phyloP scores from a whole-genome alignment of 1,140 invertebrate genomes.

The Capitella teleta region DNA sequence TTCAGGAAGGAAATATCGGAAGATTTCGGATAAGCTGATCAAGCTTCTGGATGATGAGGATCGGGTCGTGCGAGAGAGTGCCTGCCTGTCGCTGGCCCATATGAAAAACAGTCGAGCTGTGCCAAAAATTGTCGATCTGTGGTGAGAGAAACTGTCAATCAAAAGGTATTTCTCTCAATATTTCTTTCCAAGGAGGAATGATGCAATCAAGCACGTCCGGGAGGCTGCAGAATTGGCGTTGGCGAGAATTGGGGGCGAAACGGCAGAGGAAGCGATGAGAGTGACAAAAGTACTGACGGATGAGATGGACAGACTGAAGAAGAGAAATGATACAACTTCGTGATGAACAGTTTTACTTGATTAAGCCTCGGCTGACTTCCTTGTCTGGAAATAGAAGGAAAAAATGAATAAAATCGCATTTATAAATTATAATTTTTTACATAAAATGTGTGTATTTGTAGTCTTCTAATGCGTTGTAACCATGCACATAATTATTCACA shows the following conservation, averaged over 20 bases:
- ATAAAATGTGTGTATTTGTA: too few relatives aligned
- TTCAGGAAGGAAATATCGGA: slow-evolving; percentile 2
- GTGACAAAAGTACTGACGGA: slow-evolving; percentile 8
- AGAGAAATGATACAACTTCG: background rate
- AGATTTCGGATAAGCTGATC: slow-evolving; percentile 15
- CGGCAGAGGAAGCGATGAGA: slow-evolving; percentile 5
- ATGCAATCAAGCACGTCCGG: slow-evolving; percentile 9
- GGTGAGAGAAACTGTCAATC: slow-evolving; percentile 3
- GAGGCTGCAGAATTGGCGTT: slow-evolving; percentile 8
- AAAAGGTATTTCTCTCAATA: background rate
- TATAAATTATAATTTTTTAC: too few relatives aligned
- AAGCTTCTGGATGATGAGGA: slow-evolving; percentile 26
- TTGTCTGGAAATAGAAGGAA: too few relatives aligned
- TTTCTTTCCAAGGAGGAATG: slow-evolving; percentile 7
- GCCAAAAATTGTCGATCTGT: slow-evolving; percentile 5
- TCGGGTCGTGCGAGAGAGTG: slow-evolving; percentile 26
- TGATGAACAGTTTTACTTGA: too few relatives aligned
- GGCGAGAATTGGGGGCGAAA: background rate
- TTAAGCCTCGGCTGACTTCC: too few relatives aligned
- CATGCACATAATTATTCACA: too few relatives aligned
- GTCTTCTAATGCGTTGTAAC: too few relatives aligned
- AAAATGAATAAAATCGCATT: too few relatives aligned
- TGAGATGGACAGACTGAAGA: slow-evolving; percentile 5
- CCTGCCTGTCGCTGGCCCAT: slow-evolving; percentile 15
- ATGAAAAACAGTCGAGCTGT: slow-evolving; percentile 5